Evolutionary conservation across 2,113 vertebrate genomes (phyloP), one percentile per base, ranked within the genome.

Genomic region (Syrmaticus mikado): DNA sequence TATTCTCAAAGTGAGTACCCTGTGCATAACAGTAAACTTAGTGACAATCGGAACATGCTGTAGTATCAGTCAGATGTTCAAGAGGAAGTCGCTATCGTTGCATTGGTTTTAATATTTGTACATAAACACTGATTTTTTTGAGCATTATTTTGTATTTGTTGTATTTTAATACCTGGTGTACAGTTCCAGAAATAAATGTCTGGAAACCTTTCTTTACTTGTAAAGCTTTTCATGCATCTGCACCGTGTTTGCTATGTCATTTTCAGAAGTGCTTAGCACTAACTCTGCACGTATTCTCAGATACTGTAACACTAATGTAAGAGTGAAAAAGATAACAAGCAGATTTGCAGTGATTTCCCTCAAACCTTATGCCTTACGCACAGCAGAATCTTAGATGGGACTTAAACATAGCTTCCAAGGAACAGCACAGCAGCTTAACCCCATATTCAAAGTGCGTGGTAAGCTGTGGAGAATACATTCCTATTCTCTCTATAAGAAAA

Each of bases 141-240:
- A 98, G 98, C 98, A 99, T 99, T 99, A 98, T 99, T 99, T 99
- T 99, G 98, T 99, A 99, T 99, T 99, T 99, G 99, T 99, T 99
- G 98, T 99, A 98, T 98, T 99, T 99, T 99, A 99, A 99, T 99
- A 99, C 98, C 98, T 99, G 98, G 98, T 99, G 98, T 99, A 99
- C 98, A 99, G 98, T 98, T 99, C 99, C 99, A 99, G 99, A 99
- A 99, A 99, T 99, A 99, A 99, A 99, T 96, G 97, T 99, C 99
- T 99, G 99, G 99, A 99, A 99, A 99, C 96, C 98, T 97, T 98
- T 97, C 96, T 96, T 95, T 92, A 94, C 89, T 97, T 93, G 95
- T 95, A 74, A 92, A 94, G 87, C 93, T 50, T 65, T 91, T 84
- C n/a, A 58, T 96, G 46, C 58, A 80, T 87, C 65, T 85, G 50